phyloP scores from a whole-genome alignment of 1,140 invertebrate genomes.

The Odontomachus brunneus region DNA sequence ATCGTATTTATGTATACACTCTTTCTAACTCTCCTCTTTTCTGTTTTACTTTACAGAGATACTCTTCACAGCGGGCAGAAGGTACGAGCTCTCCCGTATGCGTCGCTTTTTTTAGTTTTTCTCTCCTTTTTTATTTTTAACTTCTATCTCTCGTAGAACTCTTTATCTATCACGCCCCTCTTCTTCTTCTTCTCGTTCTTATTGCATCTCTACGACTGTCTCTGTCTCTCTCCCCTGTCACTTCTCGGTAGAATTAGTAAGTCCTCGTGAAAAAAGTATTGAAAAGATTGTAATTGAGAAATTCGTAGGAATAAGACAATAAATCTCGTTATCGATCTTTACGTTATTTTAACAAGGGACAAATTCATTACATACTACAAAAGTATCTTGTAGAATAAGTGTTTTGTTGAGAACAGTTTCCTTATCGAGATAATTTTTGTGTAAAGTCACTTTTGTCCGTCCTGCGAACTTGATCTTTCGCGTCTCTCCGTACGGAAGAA shows the following conservation, averaged over 20 bases:
- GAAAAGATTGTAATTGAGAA: background rate
- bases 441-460: background rate
- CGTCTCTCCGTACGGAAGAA: background rate
- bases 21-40: slow-evolving; percentile 83
- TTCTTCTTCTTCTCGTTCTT: slow-evolving; percentile 20
- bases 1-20: slow-evolving; percentile 77
- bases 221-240: slow-evolving; percentile 51
- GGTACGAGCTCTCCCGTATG: slow-evolving; percentile 79
- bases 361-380: background rate
- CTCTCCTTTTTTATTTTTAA: slow-evolving; percentile 35
- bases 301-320: slow-evolving; percentile 19
- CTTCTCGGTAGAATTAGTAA: slow-evolving; percentile 39
- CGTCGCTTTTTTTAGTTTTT: slow-evolving; percentile 36
- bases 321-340: background rate
- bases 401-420: background rate
- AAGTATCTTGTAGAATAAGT: no score
- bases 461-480: background rate
- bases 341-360: background rate
- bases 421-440: background rate
- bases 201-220: slow-evolving; percentile 31
- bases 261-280: background rate
- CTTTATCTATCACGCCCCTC: slow-evolving; percentile 33
- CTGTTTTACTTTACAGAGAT: slow-evolving; percentile 85
- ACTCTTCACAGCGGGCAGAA: slow-evolving; percentile 85
- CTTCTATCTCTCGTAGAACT: slow-evolving; percentile 54